Percentiles rank a stretch among this genome's conserved stretches.
Conservation (phyloP, 2,797 vertebrate species). For the Bradypodion ventrale region DNA sequence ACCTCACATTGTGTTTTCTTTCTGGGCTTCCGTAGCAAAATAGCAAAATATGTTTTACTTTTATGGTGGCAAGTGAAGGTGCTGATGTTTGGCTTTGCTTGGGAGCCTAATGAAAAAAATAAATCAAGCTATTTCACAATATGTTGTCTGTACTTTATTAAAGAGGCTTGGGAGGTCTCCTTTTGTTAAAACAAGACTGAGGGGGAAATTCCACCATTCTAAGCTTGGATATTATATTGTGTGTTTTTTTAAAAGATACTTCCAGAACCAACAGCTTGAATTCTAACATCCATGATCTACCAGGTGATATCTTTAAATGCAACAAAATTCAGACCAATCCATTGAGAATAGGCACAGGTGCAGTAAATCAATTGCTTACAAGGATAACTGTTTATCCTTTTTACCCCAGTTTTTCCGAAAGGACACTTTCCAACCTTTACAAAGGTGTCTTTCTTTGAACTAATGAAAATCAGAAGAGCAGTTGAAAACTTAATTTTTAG, state of each 20-base stretch:
- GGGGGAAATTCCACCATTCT: background rate
- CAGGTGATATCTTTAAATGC: background rate
- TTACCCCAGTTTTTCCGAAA: background rate
- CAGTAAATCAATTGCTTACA: background rate
- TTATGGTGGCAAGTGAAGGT: background rate
- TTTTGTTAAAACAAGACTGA: too few relatives aligned
- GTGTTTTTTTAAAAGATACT: background rate
- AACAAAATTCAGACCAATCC: background rate
- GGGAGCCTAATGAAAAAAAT: background rate
- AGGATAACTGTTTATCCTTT: background rate
- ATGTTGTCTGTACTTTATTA: background rate
- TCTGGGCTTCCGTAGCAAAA: too few relatives aligned
- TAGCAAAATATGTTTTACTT: background rate
- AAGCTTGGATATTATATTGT: background rate
- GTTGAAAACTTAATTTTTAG: background rate
- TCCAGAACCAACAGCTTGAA: background rate
- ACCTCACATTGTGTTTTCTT: too few relatives aligned
- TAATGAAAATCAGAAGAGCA: background rate
- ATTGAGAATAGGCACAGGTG: background rate
- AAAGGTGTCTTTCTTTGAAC: background rate
- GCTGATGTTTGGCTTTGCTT: background rate
- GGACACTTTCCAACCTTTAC: too few relatives aligned
- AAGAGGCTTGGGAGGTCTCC: too few relatives aligned
- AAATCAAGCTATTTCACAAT: constrained; percentile 2
- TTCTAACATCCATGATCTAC: background rate